Conservation (phyloP, 2,888 invertebrate genomes). For the Neelides folsomi region DNA sequence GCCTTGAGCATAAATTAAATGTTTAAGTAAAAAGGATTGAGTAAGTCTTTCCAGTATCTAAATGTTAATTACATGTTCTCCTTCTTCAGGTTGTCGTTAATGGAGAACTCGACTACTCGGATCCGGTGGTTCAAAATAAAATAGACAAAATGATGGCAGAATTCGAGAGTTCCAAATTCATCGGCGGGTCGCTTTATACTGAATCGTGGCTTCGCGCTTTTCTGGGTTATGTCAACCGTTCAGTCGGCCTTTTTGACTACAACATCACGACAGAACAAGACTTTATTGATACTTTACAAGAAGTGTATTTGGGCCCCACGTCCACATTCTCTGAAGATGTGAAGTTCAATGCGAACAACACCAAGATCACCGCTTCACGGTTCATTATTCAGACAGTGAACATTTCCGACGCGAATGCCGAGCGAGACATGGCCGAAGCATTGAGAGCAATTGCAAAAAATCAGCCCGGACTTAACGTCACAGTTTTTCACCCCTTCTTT, state of each 20-base stretch:
- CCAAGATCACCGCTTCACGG: conserved; percentile 66
- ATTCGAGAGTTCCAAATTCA: conserved; percentile 49
- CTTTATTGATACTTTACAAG: conserved; percentile 61
- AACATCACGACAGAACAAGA: conserved; percentile 57
- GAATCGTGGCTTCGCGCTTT: conserved; percentile 81
- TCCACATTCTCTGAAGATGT: conserved; percentile 64
- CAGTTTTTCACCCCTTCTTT: conserved; percentile 89
- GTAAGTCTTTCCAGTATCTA: not conserved
- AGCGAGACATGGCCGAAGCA: conserved; percentile 77
- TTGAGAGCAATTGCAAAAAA: conserved; percentile 60
- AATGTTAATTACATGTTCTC: not conserved
- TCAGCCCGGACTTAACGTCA: conserved; percentile 59
- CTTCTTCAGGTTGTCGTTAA: conserved; percentile 56
- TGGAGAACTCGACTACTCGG: conserved; percentile 69
- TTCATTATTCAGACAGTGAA: conserved; percentile 78
- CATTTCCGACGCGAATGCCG: conserved; percentile 76
- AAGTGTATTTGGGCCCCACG: conserved; percentile 41
- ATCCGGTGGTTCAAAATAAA: conserved; percentile 58
- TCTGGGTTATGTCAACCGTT: conserved; percentile 52
- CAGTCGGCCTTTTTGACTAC: conserved; percentile 36
- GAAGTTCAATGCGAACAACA: conserved; percentile 59
- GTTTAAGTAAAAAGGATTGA: not conserved
- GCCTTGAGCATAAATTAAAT: not conserved
- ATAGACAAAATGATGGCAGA: conserved; percentile 62
- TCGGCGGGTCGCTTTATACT: conserved; percentile 55